A percentile compares a stretch with the other conserved stretches of the same genome.
Conservation (phyloP, 2,113 vertebrate genomes). For the Sturnira hondurensis region DNA sequence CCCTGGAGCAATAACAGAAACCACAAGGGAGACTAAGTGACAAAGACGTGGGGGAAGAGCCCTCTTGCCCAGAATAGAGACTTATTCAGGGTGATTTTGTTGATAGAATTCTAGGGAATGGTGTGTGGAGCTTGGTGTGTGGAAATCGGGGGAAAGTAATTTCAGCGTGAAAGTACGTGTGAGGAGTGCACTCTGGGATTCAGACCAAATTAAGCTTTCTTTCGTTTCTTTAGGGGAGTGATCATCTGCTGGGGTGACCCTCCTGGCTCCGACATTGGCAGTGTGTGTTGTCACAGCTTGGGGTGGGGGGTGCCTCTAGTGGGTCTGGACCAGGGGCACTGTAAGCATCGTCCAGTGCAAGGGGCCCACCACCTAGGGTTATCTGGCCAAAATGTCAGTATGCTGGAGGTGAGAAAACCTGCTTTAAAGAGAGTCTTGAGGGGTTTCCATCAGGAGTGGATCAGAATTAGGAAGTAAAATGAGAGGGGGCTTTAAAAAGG, state of each 20-base stretch:
- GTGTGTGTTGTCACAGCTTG: not conserved
- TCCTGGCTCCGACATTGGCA: not conserved
- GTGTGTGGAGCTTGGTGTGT: not conserved
- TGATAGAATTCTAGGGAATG: not conserved
- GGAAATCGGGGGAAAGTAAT: not conserved
- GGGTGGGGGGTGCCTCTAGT: not conserved
- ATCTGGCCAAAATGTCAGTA: not conserved
- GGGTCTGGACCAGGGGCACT: not conserved
- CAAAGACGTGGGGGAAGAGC: not conserved
- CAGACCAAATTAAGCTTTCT: not conserved
- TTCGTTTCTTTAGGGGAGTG: not conserved
- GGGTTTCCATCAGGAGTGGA: not conserved
- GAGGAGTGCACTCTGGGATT: not conserved
- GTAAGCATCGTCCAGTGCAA: rapidly evolving
- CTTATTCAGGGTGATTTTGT: not conserved
- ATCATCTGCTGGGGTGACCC: not conserved
- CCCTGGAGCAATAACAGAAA: constrained; percentile 1
- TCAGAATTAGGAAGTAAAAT: not conserved
- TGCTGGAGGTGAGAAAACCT: not conserved
- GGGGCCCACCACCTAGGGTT: not conserved
- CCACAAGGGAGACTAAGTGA: not conserved
- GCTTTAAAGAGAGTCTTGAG: not conserved
- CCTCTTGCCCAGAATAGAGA: not conserved
- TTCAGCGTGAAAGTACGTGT: not conserved
- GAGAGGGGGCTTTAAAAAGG: not conserved